Evolutionary conservation across 2,888 invertebrate genomes (phyloP), one percentile per base, ranked within the genome.

Genomic region (Tetropium fuscum): DNA sequence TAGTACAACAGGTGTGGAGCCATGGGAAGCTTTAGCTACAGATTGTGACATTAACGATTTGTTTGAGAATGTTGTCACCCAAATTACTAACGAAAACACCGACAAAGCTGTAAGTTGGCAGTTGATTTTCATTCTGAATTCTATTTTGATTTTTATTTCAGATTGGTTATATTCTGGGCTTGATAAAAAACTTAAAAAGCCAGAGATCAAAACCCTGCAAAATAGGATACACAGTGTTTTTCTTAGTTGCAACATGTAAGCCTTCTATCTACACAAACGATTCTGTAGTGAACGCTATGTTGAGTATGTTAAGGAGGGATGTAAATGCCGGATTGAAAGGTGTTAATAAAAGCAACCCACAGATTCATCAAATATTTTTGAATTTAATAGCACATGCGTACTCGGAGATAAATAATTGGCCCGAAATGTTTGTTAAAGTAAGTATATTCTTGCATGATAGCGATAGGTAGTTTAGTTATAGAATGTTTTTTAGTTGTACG

Each of bases 401-500:
- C 78, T 84, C 87, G 43, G 94, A 96, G 32, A 91, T 91, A 68
- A 88, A 87, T 62, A 89, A 90, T 71, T 98, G 97, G 98, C 97
- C 97, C 0, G 95, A 97, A 77, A 85, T 88, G 53, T 95, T 97
- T 83, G 88, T 97, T 1, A 94, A 93, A 87, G 93, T 93, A 76
- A 68, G 70, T 61, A 40, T n/a, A 19, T n/a, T n/a, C n/a, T n/a
- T n/a, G n/a, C n/a, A n/a, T n/a, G n/a, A n/a, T n/a, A n/a, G n/a
- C n/a, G n/a, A n/a, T n/a, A n/a, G n/a, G n/a, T n/a, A n/a, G n/a
- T n/a, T n/a, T n/a, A 8, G 8, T 32, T 49, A 36, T 56, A 19
- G 2, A 19, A 32, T 43, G 6, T 10, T 38, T 55, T 82, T 3
- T 74, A 94, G 90, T 87, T 94, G 0, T 98, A 95, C 80, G 90